Conservation (phyloP, 2,888 invertebrate species). For the Drosophila yooni region DNA sequence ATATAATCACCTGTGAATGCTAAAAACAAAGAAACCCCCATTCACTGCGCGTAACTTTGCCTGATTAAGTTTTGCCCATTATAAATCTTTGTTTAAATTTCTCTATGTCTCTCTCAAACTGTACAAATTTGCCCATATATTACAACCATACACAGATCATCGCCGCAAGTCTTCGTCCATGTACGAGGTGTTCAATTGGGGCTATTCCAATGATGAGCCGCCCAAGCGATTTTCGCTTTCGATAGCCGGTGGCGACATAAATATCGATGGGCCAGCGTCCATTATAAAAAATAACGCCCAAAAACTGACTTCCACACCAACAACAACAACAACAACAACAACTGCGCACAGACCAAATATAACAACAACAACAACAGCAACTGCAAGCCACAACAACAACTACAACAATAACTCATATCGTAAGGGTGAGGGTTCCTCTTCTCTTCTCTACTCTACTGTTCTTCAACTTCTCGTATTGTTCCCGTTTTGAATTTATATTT, state of each 20-base stretch:
- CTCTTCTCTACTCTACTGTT: conserved; percentile 42
- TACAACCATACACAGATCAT: conserved; percentile 77
- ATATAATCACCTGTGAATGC: conserved; percentile 11
- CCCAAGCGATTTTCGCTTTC: conserved; percentile 85
- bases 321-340: conserved; percentile 62
- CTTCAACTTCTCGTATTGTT: conserved; percentile 43
- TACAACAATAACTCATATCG: conserved; percentile 72
- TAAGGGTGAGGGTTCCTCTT: conserved; percentile 84
- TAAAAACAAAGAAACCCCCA: not conserved
- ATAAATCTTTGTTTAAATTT: conserved; percentile 26
- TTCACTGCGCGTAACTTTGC: conserved; percentile 24
- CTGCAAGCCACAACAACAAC: conserved; percentile 63
- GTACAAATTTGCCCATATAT: conserved; percentile 31
- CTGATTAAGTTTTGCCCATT: conserved; percentile 23
- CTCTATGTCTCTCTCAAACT: conserved; percentile 12
- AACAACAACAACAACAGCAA: conserved; percentile 45
- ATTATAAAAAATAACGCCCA: conserved; percentile 48
- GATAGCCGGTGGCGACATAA: conserved; percentile 85
- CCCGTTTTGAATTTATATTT: conserved; percentile 16
- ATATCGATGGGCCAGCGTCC: conserved; percentile 84
- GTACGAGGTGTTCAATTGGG: conserved; percentile 91
- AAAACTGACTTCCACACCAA: conserved; percentile 57
- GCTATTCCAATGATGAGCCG: conserved; percentile 85
- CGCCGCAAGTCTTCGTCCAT: conserved; percentile 89
- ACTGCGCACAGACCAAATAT: conserved; percentile 78